Base-by-base conservation (phyloP, 1,140 invertebrate genomes). In the Eupristina koningsbergeri region DNA sequence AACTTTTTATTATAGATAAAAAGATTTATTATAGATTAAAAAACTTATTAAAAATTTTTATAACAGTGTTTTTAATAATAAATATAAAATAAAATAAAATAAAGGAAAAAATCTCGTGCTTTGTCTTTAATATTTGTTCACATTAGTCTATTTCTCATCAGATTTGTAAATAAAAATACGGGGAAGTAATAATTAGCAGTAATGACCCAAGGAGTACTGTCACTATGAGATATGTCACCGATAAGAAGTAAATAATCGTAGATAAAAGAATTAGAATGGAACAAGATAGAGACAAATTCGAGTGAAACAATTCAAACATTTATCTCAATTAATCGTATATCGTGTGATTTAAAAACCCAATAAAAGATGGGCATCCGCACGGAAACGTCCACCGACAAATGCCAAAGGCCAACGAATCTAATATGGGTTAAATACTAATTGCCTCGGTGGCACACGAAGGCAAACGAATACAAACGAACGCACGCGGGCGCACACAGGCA, bases 401-500 rank as follows among this genome's bases (percentile, higher is more conserved):
- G 86, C 81, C 80, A 75, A 77, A 47, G 85, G 86, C 85, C 85
- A 88, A 88, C 86, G 87, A 88, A 87, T 87, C 84, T 86, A 86
- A 90, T 87, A 84, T 89, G 86, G 88, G 88, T 90, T 87, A 89
- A 89, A 89, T 87, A 88, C 84, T 89, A 88, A 89, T 89, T 89
- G 87, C 80, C 85, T 80, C 58, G 17, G 58, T 19, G 29, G 31
- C 58, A 8, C 36, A 45, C 9, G 76, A 81, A 61, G 81, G 47
- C 47, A 11, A 11, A 45, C 6, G 5, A 11, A 69, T 50, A n/a
- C 53, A n/a, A 6, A 75, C 74, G 67, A 9, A 26, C 31, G 7
- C 6, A 7, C 5, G 31, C 5, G 8, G 31, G 31, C 17, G 77
- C 0, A n/a, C 13, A 50, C 80, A 86, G 88, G 87, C 87, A 88